Percentiles rank a stretch among this genome's conserved stretches.
These are phyloP conservation scores for Prochilodus magdalenae DNA, from an alignment of 2,113 vertebrate species.

Conservation along the genomic window DNA sequence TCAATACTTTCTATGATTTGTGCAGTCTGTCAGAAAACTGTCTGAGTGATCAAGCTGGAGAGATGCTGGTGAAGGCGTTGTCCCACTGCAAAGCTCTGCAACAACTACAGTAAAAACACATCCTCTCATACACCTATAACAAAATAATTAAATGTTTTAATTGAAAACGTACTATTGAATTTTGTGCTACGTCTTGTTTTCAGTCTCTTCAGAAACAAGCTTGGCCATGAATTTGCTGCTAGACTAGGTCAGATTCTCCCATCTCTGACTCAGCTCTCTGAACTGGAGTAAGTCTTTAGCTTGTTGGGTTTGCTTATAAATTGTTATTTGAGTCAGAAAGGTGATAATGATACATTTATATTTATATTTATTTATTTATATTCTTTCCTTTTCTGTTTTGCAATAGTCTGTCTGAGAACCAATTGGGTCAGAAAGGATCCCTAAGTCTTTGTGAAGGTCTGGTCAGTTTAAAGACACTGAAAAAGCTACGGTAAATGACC, in stretches of 20 bases:
- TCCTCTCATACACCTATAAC: neutral
- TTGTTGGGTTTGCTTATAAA: neutral
- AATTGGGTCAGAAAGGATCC: conserved; percentile 67
- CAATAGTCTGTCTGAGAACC: conserved; percentile 84
- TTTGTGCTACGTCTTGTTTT: conserved; percentile 38
- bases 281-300: conserved; percentile 82
- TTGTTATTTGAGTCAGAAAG: too few relatives aligned
- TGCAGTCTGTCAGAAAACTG: conserved; percentile 81
- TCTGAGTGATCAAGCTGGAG: conserved; percentile 74
- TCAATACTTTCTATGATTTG: conserved; percentile 15
- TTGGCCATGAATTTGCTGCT: conserved; percentile 74
- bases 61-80: conserved; percentile 73
- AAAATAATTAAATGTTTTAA: too few relatives aligned
- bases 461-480: conserved; percentile 71
- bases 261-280: conserved; percentile 63
- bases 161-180: neutral
- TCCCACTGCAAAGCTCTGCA: conserved; percentile 73
- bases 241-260: conserved; percentile 77
- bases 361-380: too few relatives aligned
- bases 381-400: neutral
- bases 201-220: conserved; percentile 80
- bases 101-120: conserved; percentile 81
- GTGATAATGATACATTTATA: too few relatives aligned
- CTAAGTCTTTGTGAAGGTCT: conserved; percentile 70
- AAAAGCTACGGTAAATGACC: conserved; percentile 81